These are phyloP conservation scores for Agonum fuliginosum DNA, from an alignment of 2,888 invertebrate species.

Conservation along the genomic window DNA sequence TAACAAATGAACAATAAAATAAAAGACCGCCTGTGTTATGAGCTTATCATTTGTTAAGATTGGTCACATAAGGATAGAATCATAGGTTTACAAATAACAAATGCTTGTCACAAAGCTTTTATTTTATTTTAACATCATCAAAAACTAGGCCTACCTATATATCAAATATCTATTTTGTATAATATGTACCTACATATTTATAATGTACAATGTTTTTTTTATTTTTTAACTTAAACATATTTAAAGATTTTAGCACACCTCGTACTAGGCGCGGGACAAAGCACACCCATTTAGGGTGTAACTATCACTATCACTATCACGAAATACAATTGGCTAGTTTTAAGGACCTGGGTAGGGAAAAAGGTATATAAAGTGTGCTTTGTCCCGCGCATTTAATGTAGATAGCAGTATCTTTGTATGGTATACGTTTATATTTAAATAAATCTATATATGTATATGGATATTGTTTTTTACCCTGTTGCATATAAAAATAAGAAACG, in stretches of 20 bases:
- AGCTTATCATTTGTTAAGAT: no score
- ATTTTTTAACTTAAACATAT: constrained; percentile 60
- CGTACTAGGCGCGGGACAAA: constrained; percentile 30
- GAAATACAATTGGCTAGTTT: constrained; percentile 30
- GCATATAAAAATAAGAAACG: constrained; percentile 64
- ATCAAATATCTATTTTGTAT: constrained; percentile 73
- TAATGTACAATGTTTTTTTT: constrained; percentile 69
- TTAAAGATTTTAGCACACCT: constrained; percentile 53
- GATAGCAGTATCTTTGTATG: constrained; percentile 54
- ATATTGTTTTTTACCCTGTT: constrained; percentile 72
- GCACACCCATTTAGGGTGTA: not conserved
- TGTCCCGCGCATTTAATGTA: not conserved
- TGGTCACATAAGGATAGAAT: not conserved
- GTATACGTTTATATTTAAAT: constrained; percentile 70
- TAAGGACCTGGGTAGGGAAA: not conserved
- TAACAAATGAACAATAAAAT: no score
- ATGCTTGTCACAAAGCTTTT: constrained; percentile 72
- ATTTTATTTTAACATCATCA: constrained; percentile 73
- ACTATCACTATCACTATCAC: constrained; percentile 28
- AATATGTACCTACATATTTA: constrained; percentile 71
- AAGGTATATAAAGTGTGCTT: not conserved
- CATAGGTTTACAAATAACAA: constrained; percentile 46
- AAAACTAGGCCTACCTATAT: constrained; percentile 74
- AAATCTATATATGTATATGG: constrained; percentile 68
- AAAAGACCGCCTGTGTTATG: no score